A percentile compares a stretch with the other conserved stretches of the same genome.
Conservation (phyloP, 2,888 invertebrate genomes). For the Operophtera brumata region DNA sequence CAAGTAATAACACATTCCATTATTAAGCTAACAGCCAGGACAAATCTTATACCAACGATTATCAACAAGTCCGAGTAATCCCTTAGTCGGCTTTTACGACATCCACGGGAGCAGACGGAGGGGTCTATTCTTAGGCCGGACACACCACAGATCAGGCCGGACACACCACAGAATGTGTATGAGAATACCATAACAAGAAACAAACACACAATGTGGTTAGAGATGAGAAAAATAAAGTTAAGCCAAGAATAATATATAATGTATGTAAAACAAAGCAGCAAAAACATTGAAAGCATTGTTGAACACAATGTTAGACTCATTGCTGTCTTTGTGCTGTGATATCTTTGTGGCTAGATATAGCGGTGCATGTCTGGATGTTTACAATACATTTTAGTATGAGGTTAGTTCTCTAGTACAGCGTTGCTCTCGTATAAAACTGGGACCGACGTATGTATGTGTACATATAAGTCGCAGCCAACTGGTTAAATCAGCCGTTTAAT, state of each 20-base stretch:
- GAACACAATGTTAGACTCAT: conserved; percentile 11
- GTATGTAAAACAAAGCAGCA: conserved; percentile 4
- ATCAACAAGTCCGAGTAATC: too few relatives aligned
- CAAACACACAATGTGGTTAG: conserved; percentile 11
- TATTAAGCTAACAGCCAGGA: too few relatives aligned
- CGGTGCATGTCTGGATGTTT: neutral
- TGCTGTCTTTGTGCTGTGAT: conserved; percentile 1
- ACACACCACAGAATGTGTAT: neutral
- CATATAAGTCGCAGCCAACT: too few relatives aligned
- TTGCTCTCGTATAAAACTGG: too few relatives aligned
- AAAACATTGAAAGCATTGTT: conserved; percentile 13
- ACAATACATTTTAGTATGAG: neutral
- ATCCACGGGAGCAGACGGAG: too few relatives aligned
- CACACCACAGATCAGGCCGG: neutral
- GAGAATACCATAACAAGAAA: neutral
- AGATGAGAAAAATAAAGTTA: conserved; percentile 13
- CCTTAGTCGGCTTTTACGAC: too few relatives aligned
- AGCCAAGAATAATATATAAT: neutral
- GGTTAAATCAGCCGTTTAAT: too few relatives aligned
- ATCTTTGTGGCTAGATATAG: neutral
- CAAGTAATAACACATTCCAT: too few relatives aligned
- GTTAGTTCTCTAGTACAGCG: neutral
- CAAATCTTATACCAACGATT: too few relatives aligned
- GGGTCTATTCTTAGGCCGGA: too few relatives aligned
- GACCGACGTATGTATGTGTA: too few relatives aligned